Conservation (phyloP, 2,797 vertebrate genomes). For the Enteromius paludinosus region DNA sequence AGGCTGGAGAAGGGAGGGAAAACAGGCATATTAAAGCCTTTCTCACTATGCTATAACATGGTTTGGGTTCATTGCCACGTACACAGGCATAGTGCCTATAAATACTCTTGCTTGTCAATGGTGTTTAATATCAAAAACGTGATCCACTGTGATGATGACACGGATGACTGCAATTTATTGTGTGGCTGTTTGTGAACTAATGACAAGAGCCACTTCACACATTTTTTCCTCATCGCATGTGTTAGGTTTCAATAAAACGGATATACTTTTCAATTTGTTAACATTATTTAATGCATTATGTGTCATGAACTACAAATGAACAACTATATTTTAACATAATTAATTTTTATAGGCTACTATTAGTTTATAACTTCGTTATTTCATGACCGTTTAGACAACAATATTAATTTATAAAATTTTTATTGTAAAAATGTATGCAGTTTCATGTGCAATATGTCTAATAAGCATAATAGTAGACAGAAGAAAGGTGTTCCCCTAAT, state of each 20-base stretch:
- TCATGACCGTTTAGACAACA: not conserved
- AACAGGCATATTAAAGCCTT: slow-evolving; percentile 53
- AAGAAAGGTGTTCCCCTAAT: not conserved
- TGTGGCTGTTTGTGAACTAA: not conserved
- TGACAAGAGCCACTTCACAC: not conserved
- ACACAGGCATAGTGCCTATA: slow-evolving; percentile 40
- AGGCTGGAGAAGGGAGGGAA: slow-evolving; percentile 61
- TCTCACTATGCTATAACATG: slow-evolving; percentile 51
- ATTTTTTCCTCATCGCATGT: not conserved
- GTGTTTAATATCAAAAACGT: slow-evolving; percentile 37
- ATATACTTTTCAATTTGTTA: not conserved
- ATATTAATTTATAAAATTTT: not conserved
- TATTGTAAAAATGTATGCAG: not conserved
- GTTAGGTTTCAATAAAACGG: not conserved
- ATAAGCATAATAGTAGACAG: not conserved
- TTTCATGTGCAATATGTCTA: not conserved
- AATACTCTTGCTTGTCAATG: slow-evolving; percentile 41
- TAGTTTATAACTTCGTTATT: not conserved
- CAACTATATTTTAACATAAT: not conserved
- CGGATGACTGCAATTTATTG: not conserved
- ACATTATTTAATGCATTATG: not conserved
- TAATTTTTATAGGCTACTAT: not conserved
- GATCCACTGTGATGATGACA: not conserved
- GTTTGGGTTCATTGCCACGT: slow-evolving; percentile 46
- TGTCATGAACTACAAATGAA: not conserved